Evolutionary conservation across 2,113 vertebrate genomes (phyloP).

Genomic region (Callionymus lyra): DNA sequence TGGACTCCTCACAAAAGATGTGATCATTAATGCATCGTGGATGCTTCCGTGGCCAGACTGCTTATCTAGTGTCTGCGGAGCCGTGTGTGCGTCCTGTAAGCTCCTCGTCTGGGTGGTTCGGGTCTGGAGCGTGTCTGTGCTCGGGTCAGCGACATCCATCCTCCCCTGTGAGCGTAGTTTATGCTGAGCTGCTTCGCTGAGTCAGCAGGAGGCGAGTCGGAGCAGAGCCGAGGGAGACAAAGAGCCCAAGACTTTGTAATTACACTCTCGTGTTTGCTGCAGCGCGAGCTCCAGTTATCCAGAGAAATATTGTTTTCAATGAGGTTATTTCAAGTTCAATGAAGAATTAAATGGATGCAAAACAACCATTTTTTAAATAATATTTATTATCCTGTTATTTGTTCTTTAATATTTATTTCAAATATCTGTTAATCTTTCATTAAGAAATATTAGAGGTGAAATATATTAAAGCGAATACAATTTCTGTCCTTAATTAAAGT

Average conservation of each 20-base stretch:
- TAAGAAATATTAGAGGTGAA: no score
- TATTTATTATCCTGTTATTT: no score
- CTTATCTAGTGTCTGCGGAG: slow-evolving; percentile 59
- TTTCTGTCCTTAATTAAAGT: no score
- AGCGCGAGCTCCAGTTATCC: no score
- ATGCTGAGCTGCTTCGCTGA: slow-evolving; percentile 47
- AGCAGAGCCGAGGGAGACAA: slow-evolving; percentile 39
- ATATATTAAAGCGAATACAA: neutral
- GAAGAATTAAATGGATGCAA: no score
- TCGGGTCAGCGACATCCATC: slow-evolving; percentile 52
- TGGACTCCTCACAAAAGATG: slow-evolving; percentile 25
- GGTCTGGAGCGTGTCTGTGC: slow-evolving; percentile 35
- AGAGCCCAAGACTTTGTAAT: slow-evolving; percentile 19
- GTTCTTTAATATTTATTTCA: no score
- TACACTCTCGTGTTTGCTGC: no score
- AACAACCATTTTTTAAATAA: no score
- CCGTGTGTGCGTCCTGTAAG: slow-evolving; percentile 23
- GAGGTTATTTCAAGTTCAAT: no score
- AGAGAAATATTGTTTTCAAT: no score
- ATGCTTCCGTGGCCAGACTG: slow-evolving; percentile 45
- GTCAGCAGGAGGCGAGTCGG: slow-evolving; percentile 57
- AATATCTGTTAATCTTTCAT: no score
- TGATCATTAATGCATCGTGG: slow-evolving; percentile 33
- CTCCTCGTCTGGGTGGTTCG: slow-evolving; percentile 45
- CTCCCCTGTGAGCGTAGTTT: slow-evolving; percentile 53